Evolutionary conservation across 35 echinoderm and acorn worm genomes (phyloP), one percentile per base, ranked within the genome.

Genomic region (Apostichopus japonicus): DNA sequence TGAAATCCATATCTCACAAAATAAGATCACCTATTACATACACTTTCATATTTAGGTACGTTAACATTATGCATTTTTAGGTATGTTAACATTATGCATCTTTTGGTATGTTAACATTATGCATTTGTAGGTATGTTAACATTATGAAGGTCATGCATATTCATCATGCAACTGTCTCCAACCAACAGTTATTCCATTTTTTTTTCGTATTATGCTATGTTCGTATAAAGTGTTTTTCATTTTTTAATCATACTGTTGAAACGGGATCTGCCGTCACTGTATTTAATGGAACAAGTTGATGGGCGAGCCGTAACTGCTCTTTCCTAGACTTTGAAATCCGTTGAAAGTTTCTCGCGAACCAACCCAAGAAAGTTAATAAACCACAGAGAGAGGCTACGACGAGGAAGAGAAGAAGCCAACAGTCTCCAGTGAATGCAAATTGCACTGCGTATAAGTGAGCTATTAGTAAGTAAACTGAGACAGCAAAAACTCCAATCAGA

Each of bases 371-470:
- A 5, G 86, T 89, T 33, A 73, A n/a, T 65, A 89, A 56, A 6
- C 86, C 86, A 21, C 23, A 65, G 56, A 89, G 61, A 14, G 86
- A 89, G 3, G 86, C 86, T 73, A 89, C 8, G 13, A 73, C 86
- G 15, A 89, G 56, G 67, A 67, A 72, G 22, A 89, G 19, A n/a
- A 89, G 86, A 17, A 89, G 61, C 86, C 86, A 89, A 44, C 86
- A 89, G 17, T 89, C 86, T 53, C 86, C 86, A 0, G 86, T 65
- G 61, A 89, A 89, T 72, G 71, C 65, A 17, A 89, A 89, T 17
- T 89, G 5, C 14, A 89, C 86, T 6, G 86, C 86, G 63, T 89
- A 72, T 21, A 89, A 56, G 59, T 89, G 86, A 51, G 86, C 86
- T 16, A 89, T 13, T 9, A 89, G 61, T 19, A 89, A 22, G 86